Evolutionary conservation across 2,113 vertebrate species (phyloP).

Genomic region (Notechis scutatus): DNA sequence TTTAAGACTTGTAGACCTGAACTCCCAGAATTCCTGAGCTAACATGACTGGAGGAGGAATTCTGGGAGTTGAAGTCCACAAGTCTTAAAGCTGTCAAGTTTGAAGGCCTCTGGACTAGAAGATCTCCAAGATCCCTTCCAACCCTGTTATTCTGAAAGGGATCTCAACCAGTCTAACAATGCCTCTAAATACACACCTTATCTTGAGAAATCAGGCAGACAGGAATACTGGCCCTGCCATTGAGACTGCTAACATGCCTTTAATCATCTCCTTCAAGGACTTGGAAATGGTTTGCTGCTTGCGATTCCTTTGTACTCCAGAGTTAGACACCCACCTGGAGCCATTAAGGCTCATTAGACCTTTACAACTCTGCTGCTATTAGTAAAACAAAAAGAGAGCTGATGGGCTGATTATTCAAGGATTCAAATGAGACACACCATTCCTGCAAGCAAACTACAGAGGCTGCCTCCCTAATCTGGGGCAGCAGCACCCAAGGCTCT

Average conservation of each 20-base stretch:
- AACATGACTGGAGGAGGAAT: too few relatives aligned
- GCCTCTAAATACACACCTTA: background rate
- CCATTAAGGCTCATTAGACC: constrained; percentile 54
- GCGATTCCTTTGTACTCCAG: constrained; percentile 53
- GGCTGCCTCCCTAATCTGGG: background rate
- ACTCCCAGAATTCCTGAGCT: too few relatives aligned
- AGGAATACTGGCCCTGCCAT: background rate
- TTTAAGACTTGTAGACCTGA: too few relatives aligned
- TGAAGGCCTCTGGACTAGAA: background rate
- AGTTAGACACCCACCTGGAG: constrained; percentile 48
- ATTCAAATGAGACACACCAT: constrained; percentile 50
- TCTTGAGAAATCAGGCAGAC: background rate
- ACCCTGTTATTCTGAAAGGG: background rate
- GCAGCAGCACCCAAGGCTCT: background rate
- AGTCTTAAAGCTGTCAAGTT: too few relatives aligned
- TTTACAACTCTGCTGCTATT: constrained; percentile 48
- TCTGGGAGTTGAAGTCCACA: too few relatives aligned
- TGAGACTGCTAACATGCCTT: background rate
- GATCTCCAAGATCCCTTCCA: background rate
- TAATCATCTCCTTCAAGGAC: constrained; percentile 24
- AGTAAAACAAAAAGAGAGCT: constrained; percentile 56
- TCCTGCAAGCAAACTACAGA: constrained; percentile 1
- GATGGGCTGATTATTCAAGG: constrained; percentile 43
- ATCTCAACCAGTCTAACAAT: background rate
- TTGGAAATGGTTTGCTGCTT: constrained; percentile 18